Conservation (phyloP, 2,113 vertebrate species). For the Hippocampus mohnikei region DNA sequence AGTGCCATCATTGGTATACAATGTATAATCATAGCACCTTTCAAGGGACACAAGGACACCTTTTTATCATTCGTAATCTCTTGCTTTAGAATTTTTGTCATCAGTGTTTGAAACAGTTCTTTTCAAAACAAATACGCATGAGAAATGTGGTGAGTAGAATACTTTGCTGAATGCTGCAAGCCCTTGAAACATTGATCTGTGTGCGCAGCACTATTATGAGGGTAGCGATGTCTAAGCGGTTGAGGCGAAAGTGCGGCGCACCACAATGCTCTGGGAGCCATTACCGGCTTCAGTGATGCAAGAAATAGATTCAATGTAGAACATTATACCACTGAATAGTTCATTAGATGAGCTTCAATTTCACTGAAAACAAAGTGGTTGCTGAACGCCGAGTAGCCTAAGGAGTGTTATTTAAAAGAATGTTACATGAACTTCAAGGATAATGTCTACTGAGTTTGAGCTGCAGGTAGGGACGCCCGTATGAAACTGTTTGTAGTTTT, state of each 20-base stretch:
- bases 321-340: constrained; percentile 77
- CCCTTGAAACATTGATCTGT: constrained; percentile 39
- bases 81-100: background rate
- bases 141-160: constrained; percentile 37
- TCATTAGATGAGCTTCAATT: constrained; percentile 72
- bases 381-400: constrained; percentile 41
- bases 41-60: background rate
- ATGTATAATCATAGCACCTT: background rate
- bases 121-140: background rate
- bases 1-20: background rate
- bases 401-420: constrained; percentile 42
- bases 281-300: constrained; percentile 75
- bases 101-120: background rate
- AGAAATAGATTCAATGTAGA: constrained; percentile 74
- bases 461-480: background rate
- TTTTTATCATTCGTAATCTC: background rate
- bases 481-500: background rate
- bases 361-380: constrained; percentile 54
- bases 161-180: constrained; percentile 38
- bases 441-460: constrained; percentile 43
- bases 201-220: constrained; percentile 39
- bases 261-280: constrained; percentile 66
- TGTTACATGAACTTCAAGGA: constrained; percentile 38
- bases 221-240: constrained; percentile 48
- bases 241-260: constrained; percentile 51